Conservation (phyloP, 2,113 vertebrate genomes). For the Pimephales promelas region DNA sequence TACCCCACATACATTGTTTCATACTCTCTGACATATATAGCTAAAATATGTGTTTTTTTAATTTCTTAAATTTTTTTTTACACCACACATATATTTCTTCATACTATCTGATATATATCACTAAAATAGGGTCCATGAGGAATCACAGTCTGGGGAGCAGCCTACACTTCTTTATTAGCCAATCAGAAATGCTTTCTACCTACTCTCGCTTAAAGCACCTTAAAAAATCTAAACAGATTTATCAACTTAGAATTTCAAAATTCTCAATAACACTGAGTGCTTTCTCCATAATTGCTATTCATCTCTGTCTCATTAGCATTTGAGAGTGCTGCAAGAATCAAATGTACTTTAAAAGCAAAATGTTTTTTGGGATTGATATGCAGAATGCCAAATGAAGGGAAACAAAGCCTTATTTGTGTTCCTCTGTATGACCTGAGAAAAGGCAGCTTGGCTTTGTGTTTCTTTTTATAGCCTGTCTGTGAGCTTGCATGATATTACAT, state of each 20-base stretch:
- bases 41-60: no score
- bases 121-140: background rate
- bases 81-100: background rate
- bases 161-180: background rate
- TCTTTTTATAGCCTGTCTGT: background rate
- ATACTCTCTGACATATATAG: background rate
- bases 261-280: slow-evolving; percentile 23
- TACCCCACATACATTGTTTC: background rate
- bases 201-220: slow-evolving; percentile 9
- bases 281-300: slow-evolving; percentile 5
- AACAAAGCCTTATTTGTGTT: background rate
- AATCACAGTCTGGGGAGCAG: background rate
- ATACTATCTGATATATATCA: background rate
- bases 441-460: background rate
- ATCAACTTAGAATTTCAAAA: slow-evolving; percentile 42
- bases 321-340: slow-evolving; percentile 35
- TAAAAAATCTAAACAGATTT: slow-evolving; percentile 13
- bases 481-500: slow-evolving; percentile 3
- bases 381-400: background rate
- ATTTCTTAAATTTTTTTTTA: no score
- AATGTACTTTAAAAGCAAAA: slow-evolving; percentile 6
- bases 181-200: background rate
- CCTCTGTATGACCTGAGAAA: background rate
- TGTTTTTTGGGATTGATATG: slow-evolving; percentile 27
- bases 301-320: slow-evolving; percentile 14